A percentile compares a stretch with the other conserved stretches of the same genome.
Evolutionary conservation across 1,140 invertebrate genomes (phyloP).

Genomic region (Pseudachorutes palmiensis): DNA sequence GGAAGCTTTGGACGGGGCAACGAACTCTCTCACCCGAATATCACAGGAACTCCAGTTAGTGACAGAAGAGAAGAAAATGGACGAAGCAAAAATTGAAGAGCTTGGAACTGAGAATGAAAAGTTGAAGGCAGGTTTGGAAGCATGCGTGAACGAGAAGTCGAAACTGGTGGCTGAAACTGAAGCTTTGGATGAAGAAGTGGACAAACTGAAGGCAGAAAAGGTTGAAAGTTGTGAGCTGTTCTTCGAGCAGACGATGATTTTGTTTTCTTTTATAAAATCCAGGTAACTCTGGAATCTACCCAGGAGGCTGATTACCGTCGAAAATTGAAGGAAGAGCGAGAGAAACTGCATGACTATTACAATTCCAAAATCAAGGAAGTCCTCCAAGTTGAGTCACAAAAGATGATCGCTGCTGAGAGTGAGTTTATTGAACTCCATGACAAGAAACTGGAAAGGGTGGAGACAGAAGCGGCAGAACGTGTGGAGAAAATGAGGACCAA

Average conservation of each 20-base stretch:
- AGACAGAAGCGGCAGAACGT: neutral
- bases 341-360: conserved; percentile 13
- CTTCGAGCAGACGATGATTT: neutral
- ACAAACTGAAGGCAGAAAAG: neutral
- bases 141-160: neutral
- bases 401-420: conserved; percentile 9
- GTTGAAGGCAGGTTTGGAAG: neutral
- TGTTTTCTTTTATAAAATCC: neutral
- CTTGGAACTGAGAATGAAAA: neutral
- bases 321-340: conserved; percentile 3
- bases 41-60: neutral
- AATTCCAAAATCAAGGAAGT: conserved; percentile 13
- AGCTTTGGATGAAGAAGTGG: neutral
- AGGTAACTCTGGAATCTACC: neutral
- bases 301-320: neutral
- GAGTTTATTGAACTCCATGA: conserved; percentile 8
- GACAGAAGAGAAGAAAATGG: neutral
- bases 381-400: neutral
- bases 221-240: neutral
- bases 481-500: neutral
- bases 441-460: conserved; percentile 1
- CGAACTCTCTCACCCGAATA: neutral
- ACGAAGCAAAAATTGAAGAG: neutral
- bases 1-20: conserved; percentile 22
- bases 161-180: neutral